Percentiles rank a stretch among this genome's conserved stretches.
Conservation (phyloP, 2,113 vertebrate genomes). For the Oreochromis spilurus region DNA sequence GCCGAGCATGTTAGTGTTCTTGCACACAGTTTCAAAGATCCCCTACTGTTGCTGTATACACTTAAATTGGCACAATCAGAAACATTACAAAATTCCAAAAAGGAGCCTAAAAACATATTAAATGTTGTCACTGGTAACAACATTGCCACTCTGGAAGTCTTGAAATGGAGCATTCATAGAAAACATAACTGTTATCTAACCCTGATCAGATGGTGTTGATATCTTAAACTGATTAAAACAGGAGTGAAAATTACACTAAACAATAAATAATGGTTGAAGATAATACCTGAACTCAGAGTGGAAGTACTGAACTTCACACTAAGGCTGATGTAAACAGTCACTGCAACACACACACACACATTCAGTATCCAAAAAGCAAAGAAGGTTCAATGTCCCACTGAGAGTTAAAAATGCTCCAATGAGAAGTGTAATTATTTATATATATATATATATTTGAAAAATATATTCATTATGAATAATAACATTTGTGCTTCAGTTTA, state of each 20-base stretch:
- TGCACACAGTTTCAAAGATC: neutral
- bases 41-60: neutral
- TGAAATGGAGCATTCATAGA: neutral
- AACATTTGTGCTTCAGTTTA: neutral
- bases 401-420: neutral
- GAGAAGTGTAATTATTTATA: neutral
- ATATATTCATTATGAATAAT: neutral
- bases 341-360: neutral
- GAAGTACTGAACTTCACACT: neutral
- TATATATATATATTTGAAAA: neutral
- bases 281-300: neutral
- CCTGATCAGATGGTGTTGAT: neutral
- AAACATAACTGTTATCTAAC: neutral
- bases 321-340: neutral
- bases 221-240: neutral
- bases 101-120: neutral
- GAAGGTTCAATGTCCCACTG: neutral
- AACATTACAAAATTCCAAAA: neutral
- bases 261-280: neutral
- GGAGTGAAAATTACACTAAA: neutral
- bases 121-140: neutral
- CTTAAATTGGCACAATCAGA: neutral
- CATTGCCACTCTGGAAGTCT: neutral
- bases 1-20: neutral
- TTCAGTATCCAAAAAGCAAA: neutral